Base-by-base conservation (phyloP, 2,113 vertebrate species). In the Hydrochoerus hydrochaeris region DNA sequence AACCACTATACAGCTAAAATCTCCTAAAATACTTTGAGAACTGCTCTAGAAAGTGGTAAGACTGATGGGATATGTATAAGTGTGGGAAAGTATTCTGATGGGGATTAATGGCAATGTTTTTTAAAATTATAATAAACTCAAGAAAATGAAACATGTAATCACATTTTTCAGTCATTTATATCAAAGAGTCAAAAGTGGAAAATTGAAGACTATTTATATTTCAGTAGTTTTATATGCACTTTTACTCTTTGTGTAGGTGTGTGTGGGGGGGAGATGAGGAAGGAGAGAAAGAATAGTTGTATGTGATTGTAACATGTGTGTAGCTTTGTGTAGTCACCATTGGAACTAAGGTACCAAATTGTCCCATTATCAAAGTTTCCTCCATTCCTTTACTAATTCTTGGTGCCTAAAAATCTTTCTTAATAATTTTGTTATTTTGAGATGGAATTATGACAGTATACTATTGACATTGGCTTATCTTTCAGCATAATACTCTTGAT, bases 391-490 rank as follows among this genome's bases (percentile, higher is more conserved):
- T 94, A 67, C 38, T 96, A 90, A 52, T 52, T 58, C 26, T 41
- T 88, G 82, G 1, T 22, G 88, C 35, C 35, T 90, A 46, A 73
- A 91, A 85, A 85, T 88, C 49, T 87, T 24, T 83, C 75, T 96
- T 3, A 73, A 22, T 88, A 60, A n/a, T 95, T 96, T 83, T 96
- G 14, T 95, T 83, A 88, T 41, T 90, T 97, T 96, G 83, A 91
- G n/a, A 71, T 92, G 32, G 38, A 84, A 78, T 94, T 41, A 81
- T 87, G 32, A 71, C 71, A 60, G 44, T n/a, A 5, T 88, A 89
- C 16, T 92, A 84, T 73, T 62, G 14, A 92, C 38, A 86, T 81
- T 86, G 67, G 7, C 35, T 93, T 83, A 91, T 78, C 69, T 92
- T 82, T 58, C n/a, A 91, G 5, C 88, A 44, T 91, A 95, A 88